Conservation (phyloP, 1,140 invertebrate species). For the Drosophila pruinosa region DNA sequence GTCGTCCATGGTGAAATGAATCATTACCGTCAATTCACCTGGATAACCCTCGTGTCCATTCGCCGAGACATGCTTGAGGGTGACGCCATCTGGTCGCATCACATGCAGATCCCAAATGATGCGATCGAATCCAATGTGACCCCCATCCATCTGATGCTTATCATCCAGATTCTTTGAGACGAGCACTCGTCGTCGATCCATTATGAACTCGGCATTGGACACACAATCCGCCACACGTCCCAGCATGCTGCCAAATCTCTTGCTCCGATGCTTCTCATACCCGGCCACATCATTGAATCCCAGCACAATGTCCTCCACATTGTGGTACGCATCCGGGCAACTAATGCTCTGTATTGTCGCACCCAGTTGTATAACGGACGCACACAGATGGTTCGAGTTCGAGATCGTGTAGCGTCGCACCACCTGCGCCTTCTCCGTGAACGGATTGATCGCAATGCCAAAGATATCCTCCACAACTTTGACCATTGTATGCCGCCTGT, state of each 20-base stretch:
- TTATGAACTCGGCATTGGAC: slow-evolving; percentile 86
- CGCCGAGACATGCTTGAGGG: slow-evolving; percentile 87
- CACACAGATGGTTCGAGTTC: slow-evolving; percentile 84
- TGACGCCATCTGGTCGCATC: slow-evolving; percentile 74
- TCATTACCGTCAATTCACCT: slow-evolving; percentile 87
- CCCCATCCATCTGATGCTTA: slow-evolving; percentile 92
- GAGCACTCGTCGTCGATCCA: slow-evolving; percentile 87
- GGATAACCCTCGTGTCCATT: slow-evolving; percentile 95
- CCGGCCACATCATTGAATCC: slow-evolving; percentile 90
- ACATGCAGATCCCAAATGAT: slow-evolving; percentile 85
- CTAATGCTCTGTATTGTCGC: slow-evolving; percentile 89
- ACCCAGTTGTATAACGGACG: slow-evolving; percentile 83
- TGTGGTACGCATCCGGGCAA: slow-evolving; percentile 88
- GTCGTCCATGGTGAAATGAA: slow-evolving; percentile 88
- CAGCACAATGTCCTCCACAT: slow-evolving; percentile 87
- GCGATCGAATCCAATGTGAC: slow-evolving; percentile 92
- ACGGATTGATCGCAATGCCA: slow-evolving; percentile 60
- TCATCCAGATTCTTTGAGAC: slow-evolving; percentile 88
- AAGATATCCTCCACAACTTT: slow-evolving; percentile 69
- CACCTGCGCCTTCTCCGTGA: slow-evolving; percentile 71
- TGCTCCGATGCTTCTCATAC: slow-evolving; percentile 82
- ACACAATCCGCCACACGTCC: slow-evolving; percentile 95
- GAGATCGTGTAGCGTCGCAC: slow-evolving; percentile 85
- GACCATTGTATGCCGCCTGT: slow-evolving; percentile 45
- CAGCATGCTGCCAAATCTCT: slow-evolving; percentile 93